Percentiles rank a stretch among this genome's conserved stretches.
These are phyloP conservation scores for Tetragonula clypearis DNA, from an alignment of 1,140 invertebrate genomes.

Conservation along the genomic window DNA sequence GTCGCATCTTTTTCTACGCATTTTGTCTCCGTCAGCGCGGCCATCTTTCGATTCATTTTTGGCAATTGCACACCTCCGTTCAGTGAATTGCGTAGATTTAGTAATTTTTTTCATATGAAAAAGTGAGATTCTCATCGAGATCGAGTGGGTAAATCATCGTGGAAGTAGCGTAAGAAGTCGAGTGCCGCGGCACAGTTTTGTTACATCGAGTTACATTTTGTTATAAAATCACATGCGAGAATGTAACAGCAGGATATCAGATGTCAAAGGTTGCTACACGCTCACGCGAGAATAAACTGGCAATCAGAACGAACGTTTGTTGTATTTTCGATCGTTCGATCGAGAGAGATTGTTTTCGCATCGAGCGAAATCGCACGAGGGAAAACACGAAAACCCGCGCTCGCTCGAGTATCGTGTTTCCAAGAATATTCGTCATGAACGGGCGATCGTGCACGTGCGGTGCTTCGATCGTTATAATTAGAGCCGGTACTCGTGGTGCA, in stretches of 20 bases:
- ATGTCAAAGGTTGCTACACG: not conserved
- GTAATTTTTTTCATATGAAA: too few species aligned
- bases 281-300: not conserved
- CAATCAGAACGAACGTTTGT: not conserved
- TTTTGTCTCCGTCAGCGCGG: too few species aligned
- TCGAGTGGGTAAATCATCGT: too few species aligned
- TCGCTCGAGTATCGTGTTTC: conserved; percentile 19
- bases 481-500: not conserved
- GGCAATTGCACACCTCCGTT: too few species aligned
- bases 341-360: not conserved
- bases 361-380: not conserved
- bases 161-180: not conserved
- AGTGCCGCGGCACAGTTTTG: not conserved
- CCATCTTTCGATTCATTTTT: too few species aligned
- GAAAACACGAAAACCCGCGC: not conserved
- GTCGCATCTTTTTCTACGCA: too few species aligned
- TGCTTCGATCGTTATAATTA: conserved; percentile 42
- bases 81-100: too few species aligned
- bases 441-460: not conserved
- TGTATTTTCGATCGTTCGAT: not conserved
- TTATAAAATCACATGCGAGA: not conserved
- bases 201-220: not conserved
- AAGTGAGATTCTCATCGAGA: too few species aligned
- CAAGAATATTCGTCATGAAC: conserved; percentile 29
- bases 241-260: not conserved